These are phyloP conservation scores for Hypolimnas misippus DNA, from an alignment of 2,888 invertebrate genomes.

Conservation along the genomic window DNA sequence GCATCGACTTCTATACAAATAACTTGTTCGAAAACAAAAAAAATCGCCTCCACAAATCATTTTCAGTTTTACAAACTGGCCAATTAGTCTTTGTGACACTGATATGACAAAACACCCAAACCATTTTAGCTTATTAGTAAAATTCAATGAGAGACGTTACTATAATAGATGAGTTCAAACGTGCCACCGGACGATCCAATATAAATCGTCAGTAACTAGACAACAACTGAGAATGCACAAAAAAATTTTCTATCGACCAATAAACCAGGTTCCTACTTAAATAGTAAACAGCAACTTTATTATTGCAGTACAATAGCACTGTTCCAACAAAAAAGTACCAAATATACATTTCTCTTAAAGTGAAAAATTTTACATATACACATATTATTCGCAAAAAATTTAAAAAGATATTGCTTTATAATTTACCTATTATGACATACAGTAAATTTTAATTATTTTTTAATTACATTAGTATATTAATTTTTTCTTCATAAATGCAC, in stretches of 20 bases:
- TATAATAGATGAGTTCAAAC: no score
- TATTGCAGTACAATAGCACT: neutral
- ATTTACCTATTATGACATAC: neutral
- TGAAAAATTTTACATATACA: neutral
- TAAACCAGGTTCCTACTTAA: no score
- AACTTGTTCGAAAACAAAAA: slow-evolving; percentile 3
- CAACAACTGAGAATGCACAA: neutral
- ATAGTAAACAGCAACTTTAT: no score
- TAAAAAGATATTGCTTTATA: neutral
- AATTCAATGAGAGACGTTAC: neutral
- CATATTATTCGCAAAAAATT: neutral
- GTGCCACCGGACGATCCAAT: no score
- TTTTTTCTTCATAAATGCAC: no score
- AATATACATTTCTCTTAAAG: neutral
- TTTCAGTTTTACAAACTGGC: slow-evolving; percentile 13
- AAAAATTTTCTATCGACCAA: neutral
- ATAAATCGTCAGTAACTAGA: no score
- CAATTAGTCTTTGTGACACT: slow-evolving; percentile 28
- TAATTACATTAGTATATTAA: no score
- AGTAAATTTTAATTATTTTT: neutral
- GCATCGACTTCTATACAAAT: neutral
- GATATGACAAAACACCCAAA: slow-evolving; percentile 24
- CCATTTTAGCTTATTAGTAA: slow-evolving; percentile 10
- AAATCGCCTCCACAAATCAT: neutral
- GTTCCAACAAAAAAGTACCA: neutral